Base-by-base conservation (phyloP, 2,113 vertebrate species). In the Strigops habroptila region DNA sequence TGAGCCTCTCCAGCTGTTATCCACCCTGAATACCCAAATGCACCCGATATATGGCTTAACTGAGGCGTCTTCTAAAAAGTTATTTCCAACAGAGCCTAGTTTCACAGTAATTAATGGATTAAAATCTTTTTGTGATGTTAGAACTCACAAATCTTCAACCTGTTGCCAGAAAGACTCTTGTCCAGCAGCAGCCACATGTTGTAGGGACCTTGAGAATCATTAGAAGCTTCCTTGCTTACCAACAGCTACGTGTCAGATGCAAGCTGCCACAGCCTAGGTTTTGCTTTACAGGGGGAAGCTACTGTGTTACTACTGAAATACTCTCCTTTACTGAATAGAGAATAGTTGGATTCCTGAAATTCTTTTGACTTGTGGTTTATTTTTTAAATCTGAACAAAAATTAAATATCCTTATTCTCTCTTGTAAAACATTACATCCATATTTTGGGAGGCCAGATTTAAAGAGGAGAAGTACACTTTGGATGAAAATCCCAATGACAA, bases 21-120 rank as follows among this genome's bases (percentile, higher is more conserved):
- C 12, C 43, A 23, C 44, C 55, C 62, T 65, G 41, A 92, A 49
- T 14, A 82, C 10, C 6, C 57, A 64, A 14, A 10, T 27, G 22
- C 31, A 73, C 22, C 41, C 23, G 85, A 44, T 48, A 85, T 57
- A 76, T 43, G 35, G 53, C 63, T 60, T 70, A 81, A 84, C 28
- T 22, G 7, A 84, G 12, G 1, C 7, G 2, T 37, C 52, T 35
- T 77, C n/a, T 70, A 41, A 80, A 39, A 88, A 69, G 19, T 12
- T 85, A 52, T 43, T 78, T 78, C 33, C 37, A 88, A 37, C 30
- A 49, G 16, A 94, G 71, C n/a, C 68, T 51, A 68, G 74, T 92
- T 89, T 91, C 84, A 87, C 14, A 89, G 93, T 92, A 95, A 95
- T 94, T 92, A 96, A 80, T 18, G 69, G 65, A 92, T 95, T 95